A percentile compares a stretch with the other conserved stretches of the same genome.
Conservation (phyloP, 1,140 invertebrate genomes). For the Drosophila subobscura region DNA sequence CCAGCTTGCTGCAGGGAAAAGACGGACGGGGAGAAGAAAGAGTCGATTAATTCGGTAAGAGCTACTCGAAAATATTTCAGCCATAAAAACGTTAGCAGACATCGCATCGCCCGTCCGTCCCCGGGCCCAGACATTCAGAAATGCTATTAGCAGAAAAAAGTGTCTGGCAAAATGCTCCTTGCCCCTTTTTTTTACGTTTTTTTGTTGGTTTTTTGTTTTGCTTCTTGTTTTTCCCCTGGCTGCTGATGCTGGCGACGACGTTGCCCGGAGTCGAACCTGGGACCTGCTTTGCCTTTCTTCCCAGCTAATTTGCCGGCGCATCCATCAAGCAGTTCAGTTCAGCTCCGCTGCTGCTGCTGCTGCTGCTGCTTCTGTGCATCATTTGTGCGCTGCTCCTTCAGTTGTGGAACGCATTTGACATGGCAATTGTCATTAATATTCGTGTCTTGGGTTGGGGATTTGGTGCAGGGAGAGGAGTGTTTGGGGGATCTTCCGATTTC, state of each 20-base stretch:
- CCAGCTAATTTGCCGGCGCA: conserved; percentile 75
- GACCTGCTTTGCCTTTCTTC: conserved; percentile 57
- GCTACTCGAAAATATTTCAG: conserved; percentile 49
- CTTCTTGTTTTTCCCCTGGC: conserved; percentile 26
- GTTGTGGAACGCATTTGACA: conserved; percentile 48
- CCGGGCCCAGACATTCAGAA: conserved; percentile 57
- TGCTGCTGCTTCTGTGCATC: conserved; percentile 21
- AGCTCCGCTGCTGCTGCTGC: conserved; percentile 20
- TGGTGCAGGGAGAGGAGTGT: not conserved
- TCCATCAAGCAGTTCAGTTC: conserved; percentile 60
- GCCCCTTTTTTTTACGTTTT: conserved; percentile 47
- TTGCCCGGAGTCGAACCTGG: conserved; percentile 25
- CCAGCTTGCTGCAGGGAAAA: conserved; percentile 91
- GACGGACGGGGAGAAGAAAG: conserved; percentile 13
- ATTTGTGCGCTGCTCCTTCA: conserved; percentile 47
- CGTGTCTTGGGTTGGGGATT: conserved; percentile 1
- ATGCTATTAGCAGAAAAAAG: conserved; percentile 69
- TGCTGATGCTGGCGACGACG: conserved; percentile 34
- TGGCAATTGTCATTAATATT: conserved; percentile 48
- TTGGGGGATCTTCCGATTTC: too few relatives aligned
- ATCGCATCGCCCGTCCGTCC: not conserved
- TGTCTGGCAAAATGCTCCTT: conserved; percentile 77
- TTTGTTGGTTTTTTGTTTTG: conserved; percentile 27
- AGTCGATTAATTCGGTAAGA: conserved; percentile 67
- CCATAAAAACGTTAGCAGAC: conserved; percentile 71